Base-by-base conservation (phyloP, 2,888 invertebrate genomes). In the Eulithis prunata region DNA sequence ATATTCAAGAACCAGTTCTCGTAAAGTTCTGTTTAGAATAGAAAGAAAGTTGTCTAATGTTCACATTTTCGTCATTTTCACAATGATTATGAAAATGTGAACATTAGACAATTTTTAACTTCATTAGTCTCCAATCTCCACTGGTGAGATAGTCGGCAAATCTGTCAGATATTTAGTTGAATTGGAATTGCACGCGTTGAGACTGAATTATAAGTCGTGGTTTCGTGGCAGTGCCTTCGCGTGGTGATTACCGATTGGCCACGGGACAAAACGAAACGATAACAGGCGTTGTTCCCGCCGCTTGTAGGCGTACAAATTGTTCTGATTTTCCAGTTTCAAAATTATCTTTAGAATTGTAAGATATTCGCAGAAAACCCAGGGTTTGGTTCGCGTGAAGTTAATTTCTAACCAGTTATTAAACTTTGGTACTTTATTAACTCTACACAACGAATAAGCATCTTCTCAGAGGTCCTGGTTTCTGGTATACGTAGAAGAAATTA, bases 211-310 rank as follows among this genome's bases (percentile, higher is more conserved):
- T 53, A 65, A 61, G 10, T 21, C 4, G 55, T 70, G 59, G 60
- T 67, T 8, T 56, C 47, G 61, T 65, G 66, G 62, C 62, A 58
- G 69, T 62, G 41, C 65, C 60, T 57, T 58, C 28, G 57, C 52
- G 64, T 62, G 56, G 62, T 66, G 79, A 85, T 87, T 86, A 83
- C 79, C 75, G 81, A 87, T 86, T 84, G 76, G 86, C 72, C 81
- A 80, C 81, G 82, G 79, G 70, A 74, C 74, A 67, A 68, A 73
- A 74, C 73, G 71, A 71, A 74, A 56, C 58, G 59, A 59, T 62
- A 75, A 71, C 72, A 71, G 70, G 55, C 69, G 60, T 52, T 59
- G 63, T 58, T 65, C 71, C 74, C 73, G 71, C 71, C 75, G 62
- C 69, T 57, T 71, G 74, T 73, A 65, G 71, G 75, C 75, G 77